phyloP scores from a whole-genome alignment of 2,797 vertebrate genomes.

The Tympanoctomys barrerae region DNA sequence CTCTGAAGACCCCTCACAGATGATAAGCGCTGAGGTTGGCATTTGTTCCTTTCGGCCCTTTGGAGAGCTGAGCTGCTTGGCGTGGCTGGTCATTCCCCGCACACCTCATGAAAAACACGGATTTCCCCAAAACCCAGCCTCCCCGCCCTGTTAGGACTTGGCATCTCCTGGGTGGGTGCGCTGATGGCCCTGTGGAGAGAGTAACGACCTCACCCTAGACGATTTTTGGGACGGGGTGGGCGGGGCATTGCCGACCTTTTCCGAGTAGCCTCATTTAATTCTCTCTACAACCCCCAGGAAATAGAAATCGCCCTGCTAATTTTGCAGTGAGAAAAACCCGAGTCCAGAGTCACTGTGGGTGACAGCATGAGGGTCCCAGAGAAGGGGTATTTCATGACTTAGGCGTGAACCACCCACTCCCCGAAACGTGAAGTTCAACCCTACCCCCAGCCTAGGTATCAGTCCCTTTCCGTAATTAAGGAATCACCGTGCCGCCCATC shows the following conservation, averaged over 20 bases:
- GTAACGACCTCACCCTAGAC: background rate
- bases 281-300: background rate
- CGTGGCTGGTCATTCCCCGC: background rate
- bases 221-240: no score
- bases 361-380: background rate
- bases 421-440: background rate
- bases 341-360: background rate
- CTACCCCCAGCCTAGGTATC: background rate
- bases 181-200: background rate
- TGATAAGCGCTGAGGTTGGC: background rate
- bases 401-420: background rate
- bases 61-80: background rate
- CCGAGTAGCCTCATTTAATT: background rate
- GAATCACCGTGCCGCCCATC: fast-evolving
- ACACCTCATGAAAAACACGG: background rate
- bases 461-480: background rate
- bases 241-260: background rate
- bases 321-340: background rate
- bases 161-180: background rate
- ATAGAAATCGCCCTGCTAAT: background rate
- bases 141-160: background rate
- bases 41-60: no score
- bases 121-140: background rate
- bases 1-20: background rate
- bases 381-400: background rate